A percentile compares a stretch with the other conserved stretches of the same genome.
Conservation (phyloP, 2,797 vertebrate genomes). For the Neosilurus hyrtlii region DNA sequence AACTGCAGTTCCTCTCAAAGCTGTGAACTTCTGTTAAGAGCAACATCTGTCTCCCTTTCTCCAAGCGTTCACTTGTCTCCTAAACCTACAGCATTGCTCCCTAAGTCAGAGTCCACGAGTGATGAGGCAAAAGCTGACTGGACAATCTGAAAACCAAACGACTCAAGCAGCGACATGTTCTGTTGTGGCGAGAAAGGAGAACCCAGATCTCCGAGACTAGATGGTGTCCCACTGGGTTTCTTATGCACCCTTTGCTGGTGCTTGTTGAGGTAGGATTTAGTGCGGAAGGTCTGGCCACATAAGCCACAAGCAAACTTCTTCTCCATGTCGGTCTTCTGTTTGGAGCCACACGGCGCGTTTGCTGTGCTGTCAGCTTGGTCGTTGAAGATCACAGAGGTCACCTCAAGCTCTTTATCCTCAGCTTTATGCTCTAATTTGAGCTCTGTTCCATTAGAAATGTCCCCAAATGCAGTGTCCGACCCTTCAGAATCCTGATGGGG, state of each 20-base stretch:
- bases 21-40: constrained; percentile 22
- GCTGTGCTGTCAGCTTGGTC: constrained; percentile 65
- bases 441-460: constrained; percentile 90
- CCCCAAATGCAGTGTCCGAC: constrained; percentile 89
- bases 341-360: constrained; percentile 80
- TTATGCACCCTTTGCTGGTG: constrained; percentile 98
- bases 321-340: constrained; percentile 86
- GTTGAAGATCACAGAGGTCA: constrained; percentile 69
- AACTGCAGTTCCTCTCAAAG: constrained; percentile 36
- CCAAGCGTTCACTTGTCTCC: constrained; percentile 84
- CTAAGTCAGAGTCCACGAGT: constrained; percentile 89
- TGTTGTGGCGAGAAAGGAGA: constrained; percentile 98
- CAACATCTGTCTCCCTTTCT: neutral
- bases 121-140: constrained; percentile 98
- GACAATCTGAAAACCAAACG: constrained; percentile 98
- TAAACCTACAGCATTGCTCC: constrained; percentile 87
- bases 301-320: constrained; percentile 93
- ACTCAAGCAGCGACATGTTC: constrained; percentile 99
- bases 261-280: constrained; percentile 99
- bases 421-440: constrained; percentile 89
- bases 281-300: constrained; percentile 97
- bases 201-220: constrained; percentile 78
- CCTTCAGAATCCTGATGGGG: constrained; percentile 95
- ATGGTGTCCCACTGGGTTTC: constrained; percentile 69
- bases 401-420: constrained; percentile 66